phyloP scores from a whole-genome alignment of 2,113 vertebrate species.

The Stigmatopora argus region DNA sequence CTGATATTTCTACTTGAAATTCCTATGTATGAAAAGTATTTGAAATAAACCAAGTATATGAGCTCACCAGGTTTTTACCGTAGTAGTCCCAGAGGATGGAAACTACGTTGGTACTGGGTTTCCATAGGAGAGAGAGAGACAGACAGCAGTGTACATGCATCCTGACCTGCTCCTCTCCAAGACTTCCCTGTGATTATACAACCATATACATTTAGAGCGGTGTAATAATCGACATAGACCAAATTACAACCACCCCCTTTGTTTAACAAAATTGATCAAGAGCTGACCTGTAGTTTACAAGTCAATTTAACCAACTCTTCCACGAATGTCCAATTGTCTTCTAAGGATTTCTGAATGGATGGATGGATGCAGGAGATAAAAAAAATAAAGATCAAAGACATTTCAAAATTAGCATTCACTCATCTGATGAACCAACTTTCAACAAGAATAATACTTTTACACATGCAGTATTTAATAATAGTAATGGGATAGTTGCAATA shows the following conservation, averaged over 20 bases:
- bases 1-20: too few species aligned
- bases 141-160: constrained; percentile 93
- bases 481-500: too few species aligned
- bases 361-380: not conserved
- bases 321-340: constrained; percentile 85
- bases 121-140: constrained; percentile 81
- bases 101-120: constrained; percentile 74
- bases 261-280: not conserved
- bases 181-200: constrained; percentile 38
- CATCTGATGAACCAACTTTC: too few species aligned
- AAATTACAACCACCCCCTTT: not conserved
- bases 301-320: constrained; percentile 82
- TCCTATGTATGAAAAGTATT: too few species aligned
- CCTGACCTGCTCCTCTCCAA: constrained; percentile 84
- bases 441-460: too few species aligned
- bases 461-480: too few species aligned
- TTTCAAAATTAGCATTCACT: not conserved
- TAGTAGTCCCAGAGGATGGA: constrained; percentile 91
- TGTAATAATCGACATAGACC: not conserved
- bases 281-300: constrained; percentile 74
- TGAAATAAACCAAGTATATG: not conserved
- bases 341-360: constrained; percentile 73
- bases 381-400: too few species aligned
- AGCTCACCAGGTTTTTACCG: constrained; percentile 85
- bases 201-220: not conserved